These are phyloP conservation scores for Prenolepis imparis DNA, from an alignment of 2,888 invertebrate genomes.

Conservation along the genomic window DNA sequence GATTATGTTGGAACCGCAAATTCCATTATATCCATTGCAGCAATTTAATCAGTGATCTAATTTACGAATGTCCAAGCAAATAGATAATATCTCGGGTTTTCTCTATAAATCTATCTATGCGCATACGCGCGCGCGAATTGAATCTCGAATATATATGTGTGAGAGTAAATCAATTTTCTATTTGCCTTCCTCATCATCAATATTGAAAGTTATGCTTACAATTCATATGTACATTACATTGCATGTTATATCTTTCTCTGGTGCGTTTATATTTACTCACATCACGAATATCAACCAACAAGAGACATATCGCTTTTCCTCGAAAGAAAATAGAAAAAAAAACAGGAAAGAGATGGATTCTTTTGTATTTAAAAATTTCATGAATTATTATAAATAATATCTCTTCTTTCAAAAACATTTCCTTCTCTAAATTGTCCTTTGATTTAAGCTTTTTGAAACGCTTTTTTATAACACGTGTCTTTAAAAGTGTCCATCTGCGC, in stretches of 20 bases:
- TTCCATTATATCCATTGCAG: slow-evolving; percentile 44
- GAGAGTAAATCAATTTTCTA: slow-evolving; percentile 30
- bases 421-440: neutral
- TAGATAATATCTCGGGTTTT: slow-evolving; percentile 31
- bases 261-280: neutral
- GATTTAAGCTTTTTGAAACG: neutral
- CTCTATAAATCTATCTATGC: neutral
- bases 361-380: neutral
- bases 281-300: neutral
- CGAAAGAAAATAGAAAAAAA: neutral
- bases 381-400: slow-evolving; percentile 2
- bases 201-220: slow-evolving; percentile 31
- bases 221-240: neutral
- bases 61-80: slow-evolving; percentile 42
- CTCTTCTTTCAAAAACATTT: neutral
- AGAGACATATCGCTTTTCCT: neutral
- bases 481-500: neutral
- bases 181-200: slow-evolving; percentile 30
- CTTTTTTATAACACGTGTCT: neutral
- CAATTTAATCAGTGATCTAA: slow-evolving; percentile 54
- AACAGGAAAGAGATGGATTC: neutral
- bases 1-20: slow-evolving; percentile 44
- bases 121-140: neutral
- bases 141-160: neutral
- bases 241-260: neutral